phyloP scores from a whole-genome alignment of 2,113 vertebrate species.

The Spea bombifrons region DNA sequence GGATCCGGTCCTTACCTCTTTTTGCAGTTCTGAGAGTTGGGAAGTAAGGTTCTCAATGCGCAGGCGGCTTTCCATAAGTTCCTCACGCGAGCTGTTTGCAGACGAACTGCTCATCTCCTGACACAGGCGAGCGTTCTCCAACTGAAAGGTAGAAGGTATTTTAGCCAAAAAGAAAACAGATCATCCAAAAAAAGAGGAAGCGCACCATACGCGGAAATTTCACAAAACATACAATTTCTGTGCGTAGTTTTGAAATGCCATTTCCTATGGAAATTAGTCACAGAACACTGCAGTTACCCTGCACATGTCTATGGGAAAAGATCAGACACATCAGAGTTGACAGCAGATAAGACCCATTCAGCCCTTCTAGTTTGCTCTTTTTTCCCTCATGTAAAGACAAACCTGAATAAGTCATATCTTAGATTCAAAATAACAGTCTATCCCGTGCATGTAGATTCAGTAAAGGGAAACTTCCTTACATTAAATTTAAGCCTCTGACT shows the following conservation, averaged over 20 bases:
- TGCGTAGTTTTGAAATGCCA: neutral
- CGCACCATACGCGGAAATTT: neutral
- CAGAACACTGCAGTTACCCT: too few relatives aligned
- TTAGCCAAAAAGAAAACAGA: neutral
- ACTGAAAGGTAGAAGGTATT: constrained; percentile 58
- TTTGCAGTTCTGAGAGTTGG: constrained; percentile 77
- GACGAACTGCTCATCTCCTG: constrained; percentile 79
- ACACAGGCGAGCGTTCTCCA: constrained; percentile 75
- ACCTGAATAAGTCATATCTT: too few relatives aligned
- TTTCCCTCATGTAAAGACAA: too few relatives aligned
- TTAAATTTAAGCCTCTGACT: too few relatives aligned
- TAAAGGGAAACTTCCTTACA: too few relatives aligned
- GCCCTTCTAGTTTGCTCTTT: too few relatives aligned
- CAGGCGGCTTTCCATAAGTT: constrained; percentile 75
- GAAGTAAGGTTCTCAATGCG: constrained; percentile 76
- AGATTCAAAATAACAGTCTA: too few relatives aligned
- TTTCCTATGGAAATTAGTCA: constrained; percentile 23
- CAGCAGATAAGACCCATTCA: too few relatives aligned
- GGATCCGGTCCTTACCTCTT: constrained; percentile 67
- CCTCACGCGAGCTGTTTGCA: constrained; percentile 73
- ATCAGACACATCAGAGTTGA: too few relatives aligned
- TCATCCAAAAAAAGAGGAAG: constrained; percentile 5
- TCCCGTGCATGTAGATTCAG: too few relatives aligned
- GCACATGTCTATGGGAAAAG: too few relatives aligned
- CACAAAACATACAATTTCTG: neutral